Conservation (phyloP, 53 echinoderm and acorn worm species). For the Hippasteria phrygiana region DNA sequence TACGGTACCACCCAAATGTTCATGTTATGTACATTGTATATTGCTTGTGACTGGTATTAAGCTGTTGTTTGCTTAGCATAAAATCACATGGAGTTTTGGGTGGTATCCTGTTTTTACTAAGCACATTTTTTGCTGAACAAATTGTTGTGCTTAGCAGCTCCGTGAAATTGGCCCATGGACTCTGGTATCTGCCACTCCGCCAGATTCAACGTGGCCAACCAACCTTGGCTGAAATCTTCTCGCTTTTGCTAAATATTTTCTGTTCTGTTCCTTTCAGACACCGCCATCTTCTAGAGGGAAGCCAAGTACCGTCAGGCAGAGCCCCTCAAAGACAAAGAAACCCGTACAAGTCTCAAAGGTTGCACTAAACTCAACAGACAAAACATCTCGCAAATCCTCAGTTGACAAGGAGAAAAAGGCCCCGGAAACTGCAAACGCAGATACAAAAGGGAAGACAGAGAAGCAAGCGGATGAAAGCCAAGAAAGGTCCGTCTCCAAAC, state of each 20-base stretch:
- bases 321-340: slow-evolving; percentile 37
- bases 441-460: background rate
- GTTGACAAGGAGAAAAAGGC: slow-evolving; percentile 2
- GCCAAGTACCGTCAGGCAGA: slow-evolving; percentile 1
- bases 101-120: too few species aligned
- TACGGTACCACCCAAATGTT: too few species aligned
- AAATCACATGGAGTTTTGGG: too few species aligned
- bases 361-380: slow-evolving; percentile 3
- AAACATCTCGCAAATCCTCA: slow-evolving; percentile 19
- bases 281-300: slow-evolving; percentile 35
- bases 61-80: too few species aligned
- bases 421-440: background rate
- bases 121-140: too few species aligned
- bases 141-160: too few species aligned
- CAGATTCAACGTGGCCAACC: too few species aligned
- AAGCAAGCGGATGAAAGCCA: background rate
- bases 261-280: slow-evolving; percentile 22
- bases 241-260: background rate
- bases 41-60: too few species aligned
- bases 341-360: slow-evolving; percentile 10
- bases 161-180: too few species aligned
- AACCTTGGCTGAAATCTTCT: too few species aligned
- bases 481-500: background rate
- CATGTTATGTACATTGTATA: too few species aligned
- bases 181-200: too few species aligned